A percentile compares a stretch with the other conserved stretches of the same genome.
phyloP scores from a whole-genome alignment of 30 jellyfish, hydroid and myxozoan genomes.

The Aurelia aurita region DNA sequence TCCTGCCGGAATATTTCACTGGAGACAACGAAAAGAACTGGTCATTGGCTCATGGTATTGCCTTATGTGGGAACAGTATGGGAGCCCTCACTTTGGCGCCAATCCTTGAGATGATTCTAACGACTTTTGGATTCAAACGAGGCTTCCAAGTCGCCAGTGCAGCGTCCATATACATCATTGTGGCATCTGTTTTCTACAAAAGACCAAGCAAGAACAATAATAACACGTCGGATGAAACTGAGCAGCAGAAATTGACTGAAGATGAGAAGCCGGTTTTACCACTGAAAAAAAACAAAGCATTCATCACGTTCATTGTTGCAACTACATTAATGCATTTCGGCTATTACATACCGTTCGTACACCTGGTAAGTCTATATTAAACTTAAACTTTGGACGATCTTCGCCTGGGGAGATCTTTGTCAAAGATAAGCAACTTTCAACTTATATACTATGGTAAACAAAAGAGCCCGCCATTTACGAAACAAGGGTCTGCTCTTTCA shows the following conservation, averaged over 20 bases:
- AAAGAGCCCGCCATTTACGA: too few species aligned
- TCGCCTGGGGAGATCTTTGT: too few species aligned
- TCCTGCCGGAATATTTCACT: constrained; percentile 86
- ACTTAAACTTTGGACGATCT: too few species aligned
- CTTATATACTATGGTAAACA: too few species aligned
- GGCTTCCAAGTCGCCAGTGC: constrained; percentile 82
- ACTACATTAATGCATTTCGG: constrained; percentile 90
- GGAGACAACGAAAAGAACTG: constrained; percentile 47
- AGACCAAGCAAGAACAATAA: constrained; percentile 63
- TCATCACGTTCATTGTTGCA: constrained; percentile 63
- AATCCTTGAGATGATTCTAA: constrained; percentile 47
- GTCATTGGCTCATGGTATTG: constrained; percentile 95
- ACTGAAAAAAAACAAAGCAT: constrained; percentile 79
- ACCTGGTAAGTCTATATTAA: constrained; percentile 73
- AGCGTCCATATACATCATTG: constrained; percentile 69
- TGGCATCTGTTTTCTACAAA: constrained; percentile 73
- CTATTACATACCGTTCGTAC: constrained; percentile 88
- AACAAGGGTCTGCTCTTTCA: too few species aligned
- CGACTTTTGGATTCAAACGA: constrained; percentile 61
- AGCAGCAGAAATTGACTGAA: constrained; percentile 20
- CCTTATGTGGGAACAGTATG: constrained; percentile 85
- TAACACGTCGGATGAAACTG: constrained; percentile 23
- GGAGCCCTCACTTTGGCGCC: constrained; percentile 95
- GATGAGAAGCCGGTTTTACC: constrained; percentile 41
- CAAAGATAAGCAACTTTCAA: too few species aligned